These are phyloP conservation scores for Centruroides sculpturatus DNA, from an alignment of 1,140 invertebrate genomes.

Conservation along the genomic window DNA sequence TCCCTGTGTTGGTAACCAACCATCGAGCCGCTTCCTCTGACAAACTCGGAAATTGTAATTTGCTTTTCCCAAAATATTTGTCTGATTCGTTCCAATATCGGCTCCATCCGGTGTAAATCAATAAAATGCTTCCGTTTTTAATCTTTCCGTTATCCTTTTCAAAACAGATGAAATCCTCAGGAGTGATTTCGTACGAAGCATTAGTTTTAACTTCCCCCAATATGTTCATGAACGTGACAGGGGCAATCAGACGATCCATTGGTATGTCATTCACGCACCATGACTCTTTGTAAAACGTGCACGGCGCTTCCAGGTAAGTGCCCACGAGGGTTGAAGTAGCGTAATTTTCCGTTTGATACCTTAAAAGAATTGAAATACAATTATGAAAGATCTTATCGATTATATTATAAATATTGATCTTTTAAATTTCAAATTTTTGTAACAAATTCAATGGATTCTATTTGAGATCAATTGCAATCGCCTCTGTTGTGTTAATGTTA, in stretches of 20 bases:
- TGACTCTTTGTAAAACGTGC: constrained; percentile 39
- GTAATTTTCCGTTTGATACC: constrained; percentile 43
- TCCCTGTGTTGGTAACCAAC: constrained; percentile 37
- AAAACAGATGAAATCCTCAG: constrained; percentile 29
- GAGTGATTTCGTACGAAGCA: constrained; percentile 1
- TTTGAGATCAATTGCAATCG: too few relatives aligned
- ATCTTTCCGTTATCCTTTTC: constrained; percentile 30
- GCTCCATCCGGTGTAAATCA: constrained; percentile 42
- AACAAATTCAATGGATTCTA: too few relatives aligned
- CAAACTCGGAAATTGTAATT: constrained; percentile 30
- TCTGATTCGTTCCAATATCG: too few relatives aligned
- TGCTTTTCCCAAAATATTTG: too few relatives aligned
- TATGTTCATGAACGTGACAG: constrained; percentile 40
- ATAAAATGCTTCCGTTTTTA: constrained; percentile 18
- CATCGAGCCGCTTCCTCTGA: constrained; percentile 40
- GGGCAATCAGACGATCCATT: constrained; percentile 38
- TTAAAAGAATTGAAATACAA: constrained; percentile 6
- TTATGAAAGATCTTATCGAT: too few relatives aligned
- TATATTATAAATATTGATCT: too few relatives aligned
- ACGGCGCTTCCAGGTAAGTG: constrained; percentile 51
- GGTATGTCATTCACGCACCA: constrained; percentile 42
- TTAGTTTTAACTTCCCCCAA: constrained; percentile 23
- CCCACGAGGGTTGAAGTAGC: constrained; percentile 42
- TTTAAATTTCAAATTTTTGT: too few relatives aligned
- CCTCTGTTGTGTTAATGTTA: too few relatives aligned